Evolutionary conservation across 1,140 invertebrate species (phyloP).

Genomic region (Eciton burchellii): DNA sequence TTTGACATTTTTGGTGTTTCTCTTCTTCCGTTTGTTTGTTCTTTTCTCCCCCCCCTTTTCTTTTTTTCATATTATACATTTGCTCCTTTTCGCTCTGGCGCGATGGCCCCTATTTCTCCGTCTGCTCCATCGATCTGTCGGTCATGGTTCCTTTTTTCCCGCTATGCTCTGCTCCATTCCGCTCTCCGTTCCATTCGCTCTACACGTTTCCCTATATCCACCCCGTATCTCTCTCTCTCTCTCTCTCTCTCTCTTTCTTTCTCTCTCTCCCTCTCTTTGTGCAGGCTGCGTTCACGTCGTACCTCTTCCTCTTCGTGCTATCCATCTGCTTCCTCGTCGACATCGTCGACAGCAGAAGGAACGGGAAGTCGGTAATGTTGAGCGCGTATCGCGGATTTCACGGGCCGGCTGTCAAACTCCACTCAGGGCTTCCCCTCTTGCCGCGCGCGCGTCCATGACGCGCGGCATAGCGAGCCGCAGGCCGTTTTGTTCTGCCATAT

Average conservation of each 20-base stretch:
- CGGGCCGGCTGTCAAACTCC: constrained; percentile 67
- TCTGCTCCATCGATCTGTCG: constrained; percentile 11
- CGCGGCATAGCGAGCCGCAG: constrained; percentile 7
- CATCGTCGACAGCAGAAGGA: constrained; percentile 42
- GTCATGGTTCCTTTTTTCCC: not conserved
- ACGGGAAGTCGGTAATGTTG: constrained; percentile 49
- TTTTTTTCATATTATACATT: constrained; percentile 9
- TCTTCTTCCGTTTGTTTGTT: too few species aligned
- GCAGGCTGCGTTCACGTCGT: not conserved
- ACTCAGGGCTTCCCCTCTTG: constrained; percentile 47
- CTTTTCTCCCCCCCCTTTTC: not conserved
- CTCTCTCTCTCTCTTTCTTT: too few species aligned
- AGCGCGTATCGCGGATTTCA: constrained; percentile 60
- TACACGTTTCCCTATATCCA: not conserved
- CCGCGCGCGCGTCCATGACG: not conserved
- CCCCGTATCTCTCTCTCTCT: not conserved
- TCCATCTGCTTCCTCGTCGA: constrained; percentile 41
- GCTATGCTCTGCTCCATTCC: not conserved
- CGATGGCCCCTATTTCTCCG: constrained; percentile 35
- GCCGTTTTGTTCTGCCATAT: constrained; percentile 54
- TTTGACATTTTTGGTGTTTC: too few species aligned
- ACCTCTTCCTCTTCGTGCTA: not conserved
- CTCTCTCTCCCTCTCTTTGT: not conserved
- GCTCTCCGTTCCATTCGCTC: not conserved
- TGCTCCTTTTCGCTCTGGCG: not conserved